A percentile compares a stretch with the other conserved stretches of the same genome.
These are phyloP conservation scores for Lutjanus erythropterus DNA, from an alignment of 2,113 vertebrate genomes.

Conservation along the genomic window DNA sequence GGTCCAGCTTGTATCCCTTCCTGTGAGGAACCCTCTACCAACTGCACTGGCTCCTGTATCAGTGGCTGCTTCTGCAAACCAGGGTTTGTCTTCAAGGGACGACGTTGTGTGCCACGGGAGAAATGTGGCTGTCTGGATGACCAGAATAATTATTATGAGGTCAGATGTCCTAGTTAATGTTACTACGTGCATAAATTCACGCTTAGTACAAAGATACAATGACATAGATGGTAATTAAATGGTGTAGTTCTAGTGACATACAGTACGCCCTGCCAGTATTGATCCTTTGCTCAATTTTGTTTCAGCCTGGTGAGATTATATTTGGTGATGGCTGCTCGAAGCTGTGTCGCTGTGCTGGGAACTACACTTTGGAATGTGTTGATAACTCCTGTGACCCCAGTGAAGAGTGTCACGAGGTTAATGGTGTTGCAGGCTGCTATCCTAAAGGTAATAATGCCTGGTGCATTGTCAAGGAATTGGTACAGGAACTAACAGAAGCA, in stretches of 20 bases:
- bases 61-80: constrained; percentile 87
- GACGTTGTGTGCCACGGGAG: constrained; percentile 81
- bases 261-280: background rate
- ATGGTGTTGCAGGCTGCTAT: constrained; percentile 82
- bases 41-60: constrained; percentile 80
- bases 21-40: constrained; percentile 82
- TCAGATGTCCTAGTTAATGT: constrained; percentile 45
- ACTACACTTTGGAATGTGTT: constrained; percentile 84
- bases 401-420: constrained; percentile 83
- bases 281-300: constrained; percentile 3
- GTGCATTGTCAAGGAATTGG: background rate
- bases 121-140: constrained; percentile 85
- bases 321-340: constrained; percentile 82
- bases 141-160: constrained; percentile 85
- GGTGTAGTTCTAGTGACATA: background rate
- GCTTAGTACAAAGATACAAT: background rate
- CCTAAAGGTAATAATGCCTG: constrained; percentile 81
- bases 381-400: constrained; percentile 82
- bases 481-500: background rate
- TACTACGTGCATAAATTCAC: background rate
- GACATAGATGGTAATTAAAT: background rate
- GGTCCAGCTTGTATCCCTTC: constrained; percentile 81
- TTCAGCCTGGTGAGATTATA: constrained; percentile 84
- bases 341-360: constrained; percentile 84
- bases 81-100: constrained; percentile 83